Conservation (phyloP, 2,888 invertebrate species). For the Calliphora vomitoria region DNA sequence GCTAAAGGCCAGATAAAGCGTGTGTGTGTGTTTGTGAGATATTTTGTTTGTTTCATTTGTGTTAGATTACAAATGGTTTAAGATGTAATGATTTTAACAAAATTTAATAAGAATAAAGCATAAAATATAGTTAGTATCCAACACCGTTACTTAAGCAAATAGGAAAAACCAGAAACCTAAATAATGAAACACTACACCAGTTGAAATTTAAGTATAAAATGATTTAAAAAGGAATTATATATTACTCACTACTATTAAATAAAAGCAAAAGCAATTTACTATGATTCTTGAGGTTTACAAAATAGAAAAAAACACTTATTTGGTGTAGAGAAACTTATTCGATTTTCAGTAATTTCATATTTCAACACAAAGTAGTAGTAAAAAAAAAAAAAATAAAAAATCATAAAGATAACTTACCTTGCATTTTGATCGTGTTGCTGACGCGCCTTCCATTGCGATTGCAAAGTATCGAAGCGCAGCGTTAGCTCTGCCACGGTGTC, state of each 20-base stretch:
- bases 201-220: too few species aligned
- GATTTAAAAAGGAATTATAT: too few species aligned
- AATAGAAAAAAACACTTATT: too few species aligned
- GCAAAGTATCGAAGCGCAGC: constrained; percentile 88
- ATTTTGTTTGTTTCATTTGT: constrained; percentile 50
- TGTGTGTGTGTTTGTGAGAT: constrained; percentile 53
- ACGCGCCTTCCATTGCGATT: constrained; percentile 89
- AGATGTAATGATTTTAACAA: constrained; percentile 58
- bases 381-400: neutral
- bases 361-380: neutral
- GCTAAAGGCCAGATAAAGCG: constrained; percentile 72
- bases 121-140: constrained; percentile 68
- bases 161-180: constrained; percentile 7
- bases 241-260: too few species aligned
- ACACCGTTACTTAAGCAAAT: constrained; percentile 51
- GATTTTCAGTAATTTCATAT: neutral
- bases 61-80: constrained; percentile 48
- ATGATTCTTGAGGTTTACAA: too few species aligned
- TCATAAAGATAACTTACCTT: constrained; percentile 86
- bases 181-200: neutral
- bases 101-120: constrained; percentile 69
- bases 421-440: constrained; percentile 91
- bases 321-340: neutral
- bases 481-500: constrained; percentile 88
- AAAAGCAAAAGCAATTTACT: too few species aligned